Evolutionary conservation across 2,113 vertebrate species (phyloP).

Genomic region (Mesocricetus auratus): DNA sequence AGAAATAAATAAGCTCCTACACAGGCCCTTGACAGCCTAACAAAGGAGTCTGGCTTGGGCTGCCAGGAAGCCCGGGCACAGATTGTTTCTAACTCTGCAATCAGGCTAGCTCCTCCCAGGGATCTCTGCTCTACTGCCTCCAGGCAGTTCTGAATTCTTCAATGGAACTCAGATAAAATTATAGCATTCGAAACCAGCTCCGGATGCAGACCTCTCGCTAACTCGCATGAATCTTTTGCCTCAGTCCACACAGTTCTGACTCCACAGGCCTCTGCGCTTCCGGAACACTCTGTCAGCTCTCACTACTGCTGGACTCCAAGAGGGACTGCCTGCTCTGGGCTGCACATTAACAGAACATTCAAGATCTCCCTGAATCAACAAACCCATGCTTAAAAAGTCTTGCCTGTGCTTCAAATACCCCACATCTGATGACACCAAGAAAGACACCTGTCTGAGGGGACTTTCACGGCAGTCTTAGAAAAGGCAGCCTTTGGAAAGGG

Average conservation of each 20-base stretch:
- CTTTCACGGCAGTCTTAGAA: background rate
- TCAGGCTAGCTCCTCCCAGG: background rate
- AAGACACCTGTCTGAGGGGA: background rate
- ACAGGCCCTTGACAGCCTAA: conserved; percentile 37
- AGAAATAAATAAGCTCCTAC: background rate
- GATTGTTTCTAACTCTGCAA: conserved; percentile 36
- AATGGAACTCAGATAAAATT: conserved; percentile 60
- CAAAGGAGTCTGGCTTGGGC: conserved; percentile 42
- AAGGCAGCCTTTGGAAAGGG: background rate
- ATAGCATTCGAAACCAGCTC: conserved; percentile 40
- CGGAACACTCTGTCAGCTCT: background rate
- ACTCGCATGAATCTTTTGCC: background rate
- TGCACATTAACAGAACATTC: background rate
- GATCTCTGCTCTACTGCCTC: conserved; percentile 1
- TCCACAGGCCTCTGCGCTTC: background rate
- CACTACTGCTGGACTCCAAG: background rate
- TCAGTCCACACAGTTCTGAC: background rate
- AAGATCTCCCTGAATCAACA: background rate
- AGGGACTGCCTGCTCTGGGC: background rate
- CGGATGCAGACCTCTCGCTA: background rate
- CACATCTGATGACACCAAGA: background rate
- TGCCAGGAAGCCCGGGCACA: conserved; percentile 30
- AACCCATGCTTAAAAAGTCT: no score
- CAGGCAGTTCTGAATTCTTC: conserved; percentile 4
- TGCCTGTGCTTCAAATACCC: background rate